Base-by-base conservation (phyloP, 2,113 vertebrate genomes). In the Rhinolophus ferrumequinum region DNA sequence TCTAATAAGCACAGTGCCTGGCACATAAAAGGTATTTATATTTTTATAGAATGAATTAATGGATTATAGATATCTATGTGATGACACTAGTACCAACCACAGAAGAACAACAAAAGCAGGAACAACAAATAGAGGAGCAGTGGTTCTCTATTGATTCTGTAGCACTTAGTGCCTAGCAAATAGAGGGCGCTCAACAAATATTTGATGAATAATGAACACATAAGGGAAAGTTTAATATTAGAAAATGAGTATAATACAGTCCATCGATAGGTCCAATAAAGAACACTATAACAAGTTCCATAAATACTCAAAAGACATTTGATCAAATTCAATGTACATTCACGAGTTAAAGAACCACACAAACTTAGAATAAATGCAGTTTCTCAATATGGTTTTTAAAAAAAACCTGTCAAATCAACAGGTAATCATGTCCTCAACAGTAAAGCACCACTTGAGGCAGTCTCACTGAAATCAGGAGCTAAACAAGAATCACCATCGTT, bases 151-250 rank as follows among this genome's bases (percentile, higher is more conserved):
- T 26, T 7, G 22, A 75, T 87, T 69, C 21, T 58, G 75, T 11
- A 93, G 69, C 38, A 77, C 70, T 87, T 77, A 54, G 38, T 18
- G 76, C 47, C 33, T 93, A 66, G 69, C 67, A 94, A 90, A 90
- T 0, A 96, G 64, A 90, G 83, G 54, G 38, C n/a, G 66, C 69
- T 93, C 26, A 35, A 44, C 66, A 91, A 96, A 80, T 85, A 96
- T 64, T 28, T 90, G 60, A n/a, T 72, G 81, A 94, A 88, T 84
- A 95, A 81, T 90, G 26, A 82, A 82, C 83, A 86, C 80, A 93
- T 18, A 38, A 85, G 38, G 24, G 19, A 88, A 41, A 15, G 30
- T 72, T 93, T 95, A 91, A 76, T 76, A 76, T 77, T 38, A 82
- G 77, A 67, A 93, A 93, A 96, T 90, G 24, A 94, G n/a, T 75